Conservation (phyloP, 2,888 invertebrate genomes). For the Villa cingulata region DNA sequence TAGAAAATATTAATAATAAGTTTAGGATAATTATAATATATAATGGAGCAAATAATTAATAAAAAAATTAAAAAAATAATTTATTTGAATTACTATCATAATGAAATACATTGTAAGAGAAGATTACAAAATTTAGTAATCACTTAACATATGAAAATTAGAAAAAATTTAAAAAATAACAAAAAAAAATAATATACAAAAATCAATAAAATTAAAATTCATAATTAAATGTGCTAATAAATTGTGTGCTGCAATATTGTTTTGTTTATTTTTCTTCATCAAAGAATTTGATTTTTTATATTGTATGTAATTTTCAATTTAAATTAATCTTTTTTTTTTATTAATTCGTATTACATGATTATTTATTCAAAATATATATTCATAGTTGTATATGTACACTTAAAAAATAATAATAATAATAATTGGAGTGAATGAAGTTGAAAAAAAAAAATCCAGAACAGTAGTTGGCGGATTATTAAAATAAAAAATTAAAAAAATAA, state of each 20-base stretch:
- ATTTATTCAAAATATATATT: neutral
- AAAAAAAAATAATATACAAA: neutral
- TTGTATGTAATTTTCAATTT: neutral
- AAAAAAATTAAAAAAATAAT: neutral
- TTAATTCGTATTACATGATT: neutral
- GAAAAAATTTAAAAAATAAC: neutral
- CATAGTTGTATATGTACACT: neutral
- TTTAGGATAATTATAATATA: neutral
- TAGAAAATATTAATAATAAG: neutral
- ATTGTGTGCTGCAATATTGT: neutral
- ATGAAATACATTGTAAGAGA: constrained; percentile 7
- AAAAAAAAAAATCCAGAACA: no score
- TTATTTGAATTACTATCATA: neutral
- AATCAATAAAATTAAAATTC: neutral
- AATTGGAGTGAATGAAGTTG: constrained; percentile 2
- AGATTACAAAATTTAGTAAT: constrained; percentile 7
- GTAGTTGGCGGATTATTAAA: no score
- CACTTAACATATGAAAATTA: constrained; percentile 1
- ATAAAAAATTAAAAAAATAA: constrained; percentile 9
- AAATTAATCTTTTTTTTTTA: constrained; percentile 1
- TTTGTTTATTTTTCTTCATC: neutral
- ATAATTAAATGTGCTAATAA: neutral
- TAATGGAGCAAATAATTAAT: constrained; percentile 4
- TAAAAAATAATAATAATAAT: no score
- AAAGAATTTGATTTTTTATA: neutral